These are phyloP conservation scores for Tiliacea citrago DNA, from an alignment of 2,888 invertebrate genomes.

Conservation along the genomic window DNA sequence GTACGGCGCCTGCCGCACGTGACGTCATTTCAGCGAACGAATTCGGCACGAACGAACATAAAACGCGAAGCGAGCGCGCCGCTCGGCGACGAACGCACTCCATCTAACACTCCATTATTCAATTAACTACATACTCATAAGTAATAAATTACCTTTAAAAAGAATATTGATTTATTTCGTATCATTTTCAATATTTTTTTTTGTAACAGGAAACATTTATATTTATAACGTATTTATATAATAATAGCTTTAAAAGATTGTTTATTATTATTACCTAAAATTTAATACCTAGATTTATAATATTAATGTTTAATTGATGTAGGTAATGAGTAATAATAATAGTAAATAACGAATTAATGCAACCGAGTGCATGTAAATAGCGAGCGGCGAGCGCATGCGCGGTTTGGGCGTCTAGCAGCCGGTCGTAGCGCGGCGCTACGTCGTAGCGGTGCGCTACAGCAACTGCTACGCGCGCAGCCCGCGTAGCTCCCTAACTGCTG, in stretches of 20 bases:
- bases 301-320: constrained; percentile 91
- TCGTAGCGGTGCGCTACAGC: constrained; percentile 61
- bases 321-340: constrained; percentile 89
- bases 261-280: constrained; percentile 91
- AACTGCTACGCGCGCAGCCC: constrained; percentile 69
- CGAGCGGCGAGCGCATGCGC: constrained; percentile 77
- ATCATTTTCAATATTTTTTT: constrained; percentile 90
- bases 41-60: constrained; percentile 85
- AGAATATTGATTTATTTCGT: constrained; percentile 91
- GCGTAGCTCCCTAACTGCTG: constrained; percentile 71
- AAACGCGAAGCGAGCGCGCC: constrained; percentile 88
- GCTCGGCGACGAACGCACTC: constrained; percentile 84
- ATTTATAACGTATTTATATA: constrained; percentile 91
- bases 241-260: constrained; percentile 91
- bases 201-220: constrained; percentile 91
- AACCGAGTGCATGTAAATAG: constrained; percentile 86
- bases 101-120: constrained; percentile 89
- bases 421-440: constrained; percentile 63
- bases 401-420: constrained; percentile 69
- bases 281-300: constrained; percentile 90
- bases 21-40: constrained; percentile 84
- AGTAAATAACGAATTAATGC: constrained; percentile 89
- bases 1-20: constrained; percentile 68
- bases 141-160: constrained; percentile 90
- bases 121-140: constrained; percentile 90